Conservation (phyloP, 2,113 vertebrate genomes). For the Erinaceus europaeus region DNA sequence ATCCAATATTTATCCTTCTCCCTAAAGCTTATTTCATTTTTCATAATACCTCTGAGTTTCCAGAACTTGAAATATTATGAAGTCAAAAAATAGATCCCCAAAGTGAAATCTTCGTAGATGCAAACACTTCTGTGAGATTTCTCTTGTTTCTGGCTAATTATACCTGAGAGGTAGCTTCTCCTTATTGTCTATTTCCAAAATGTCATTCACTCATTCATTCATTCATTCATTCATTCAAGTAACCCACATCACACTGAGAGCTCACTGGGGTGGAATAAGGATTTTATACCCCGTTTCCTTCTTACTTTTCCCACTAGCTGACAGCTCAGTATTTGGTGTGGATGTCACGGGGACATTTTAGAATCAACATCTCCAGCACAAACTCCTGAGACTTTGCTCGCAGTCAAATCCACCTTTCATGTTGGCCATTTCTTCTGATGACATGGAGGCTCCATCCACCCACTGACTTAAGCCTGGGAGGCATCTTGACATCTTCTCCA, state of each 20-base stretch:
- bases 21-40: not conserved
- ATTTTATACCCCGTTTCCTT: not conserved
- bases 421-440: not conserved
- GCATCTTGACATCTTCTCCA: not conserved
- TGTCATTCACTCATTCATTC: not conserved
- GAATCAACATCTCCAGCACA: not conserved
- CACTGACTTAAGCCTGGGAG: not conserved
- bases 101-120: conserved; percentile 7
- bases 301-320: not conserved
- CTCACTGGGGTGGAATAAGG: not conserved
- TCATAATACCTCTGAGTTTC: not conserved
- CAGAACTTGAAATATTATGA: not conserved
- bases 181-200: not conserved
- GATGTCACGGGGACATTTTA: not conserved
- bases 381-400: not conserved
- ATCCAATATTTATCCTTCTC: not conserved
- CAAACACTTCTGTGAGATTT: not conserved
- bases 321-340: not conserved
- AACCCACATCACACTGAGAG: not conserved
- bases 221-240: not conserved
- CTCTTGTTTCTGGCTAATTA: not conserved
- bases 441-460: not conserved
- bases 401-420: not conserved
- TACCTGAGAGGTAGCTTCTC: not conserved
- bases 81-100: conserved; percentile 40